Percentiles rank a stretch among this genome's conserved stretches.
phyloP scores from a whole-genome alignment of 2,797 vertebrate species.

The Neoniphon sammara region DNA sequence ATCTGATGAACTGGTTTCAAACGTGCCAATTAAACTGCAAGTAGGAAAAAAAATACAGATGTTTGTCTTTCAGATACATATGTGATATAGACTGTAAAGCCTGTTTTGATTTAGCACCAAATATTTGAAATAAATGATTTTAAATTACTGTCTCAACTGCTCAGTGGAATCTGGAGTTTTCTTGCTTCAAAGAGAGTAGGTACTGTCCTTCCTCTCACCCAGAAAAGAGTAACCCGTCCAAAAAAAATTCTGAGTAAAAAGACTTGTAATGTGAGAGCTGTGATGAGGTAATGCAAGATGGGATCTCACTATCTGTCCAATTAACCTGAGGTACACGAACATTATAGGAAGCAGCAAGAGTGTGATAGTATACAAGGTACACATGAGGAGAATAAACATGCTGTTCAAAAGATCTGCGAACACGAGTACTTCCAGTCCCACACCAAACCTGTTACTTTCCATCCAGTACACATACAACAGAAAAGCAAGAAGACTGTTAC shows the following conservation, averaged over 20 bases:
- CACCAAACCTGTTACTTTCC: conserved; percentile 83
- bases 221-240: conserved; percentile 71
- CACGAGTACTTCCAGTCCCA: conserved; percentile 90
- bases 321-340: conserved; percentile 94
- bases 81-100: conserved; percentile 50
- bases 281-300: conserved; percentile 93
- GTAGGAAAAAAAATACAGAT: conserved; percentile 21
- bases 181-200: conserved; percentile 43
- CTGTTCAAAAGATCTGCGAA: conserved; percentile 81
- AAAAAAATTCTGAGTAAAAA: conserved; percentile 70
- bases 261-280: conserved; percentile 73
- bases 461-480: conserved; percentile 83
- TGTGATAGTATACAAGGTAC: conserved; percentile 74
- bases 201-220: conserved; percentile 44
- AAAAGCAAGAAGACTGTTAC: conserved; percentile 91
- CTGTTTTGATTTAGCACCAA: conserved; percentile 65
- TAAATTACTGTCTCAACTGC: conserved; percentile 60
- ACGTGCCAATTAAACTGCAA: conserved; percentile 49
- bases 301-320: conserved; percentile 85
- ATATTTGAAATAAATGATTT: conserved; percentile 56
- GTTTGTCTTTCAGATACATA: conserved; percentile 59
- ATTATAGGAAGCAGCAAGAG: conserved; percentile 88
- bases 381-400: conserved; percentile 75
- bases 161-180: conserved; percentile 54
- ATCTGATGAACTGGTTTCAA: conserved; percentile 57